phyloP scores from a whole-genome alignment of 2,888 invertebrate genomes.

The Glomeris marginata region DNA sequence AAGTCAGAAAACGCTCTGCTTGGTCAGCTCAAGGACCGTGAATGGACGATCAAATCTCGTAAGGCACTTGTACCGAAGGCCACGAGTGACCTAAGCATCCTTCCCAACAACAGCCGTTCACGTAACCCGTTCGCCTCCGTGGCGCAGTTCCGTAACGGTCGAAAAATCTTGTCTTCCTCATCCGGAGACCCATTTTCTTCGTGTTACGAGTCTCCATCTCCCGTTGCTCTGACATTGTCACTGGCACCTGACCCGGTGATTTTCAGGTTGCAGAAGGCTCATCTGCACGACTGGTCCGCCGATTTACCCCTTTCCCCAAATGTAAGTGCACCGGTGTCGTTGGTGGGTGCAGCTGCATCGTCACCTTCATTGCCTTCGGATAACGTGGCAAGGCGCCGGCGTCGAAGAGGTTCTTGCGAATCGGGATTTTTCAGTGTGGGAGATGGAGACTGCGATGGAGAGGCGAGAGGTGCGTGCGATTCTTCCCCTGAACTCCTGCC shows the following conservation, averaged over 20 bases:
- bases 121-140: constrained; percentile 59
- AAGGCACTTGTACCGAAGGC: constrained; percentile 5
- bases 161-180: constrained; percentile 51
- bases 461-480: constrained; percentile 24
- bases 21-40: constrained; percentile 66
- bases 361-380: too few species aligned
- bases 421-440: constrained; percentile 72
- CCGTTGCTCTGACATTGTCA: constrained; percentile 26
- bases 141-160: constrained; percentile 60
- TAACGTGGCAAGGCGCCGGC: too few species aligned
- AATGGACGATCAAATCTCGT: constrained; percentile 27
- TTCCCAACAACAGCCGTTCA: constrained; percentile 24
- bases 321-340: too few species aligned
- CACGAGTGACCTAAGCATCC: constrained; percentile 8
- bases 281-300: neutral
- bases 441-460: constrained; percentile 46
- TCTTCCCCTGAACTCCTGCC: constrained; percentile 18
- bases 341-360: too few species aligned
- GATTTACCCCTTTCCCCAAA: too few species aligned
- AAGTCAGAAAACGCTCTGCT: constrained; percentile 26
- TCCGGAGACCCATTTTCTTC: constrained; percentile 49
- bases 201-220: constrained; percentile 59
- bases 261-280: constrained; percentile 3
- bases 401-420: constrained; percentile 60
- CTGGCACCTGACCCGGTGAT: constrained; percentile 7